These are phyloP conservation scores for Botia kubotai DNA, from an alignment of 2,797 vertebrate species.

Conservation along the genomic window DNA sequence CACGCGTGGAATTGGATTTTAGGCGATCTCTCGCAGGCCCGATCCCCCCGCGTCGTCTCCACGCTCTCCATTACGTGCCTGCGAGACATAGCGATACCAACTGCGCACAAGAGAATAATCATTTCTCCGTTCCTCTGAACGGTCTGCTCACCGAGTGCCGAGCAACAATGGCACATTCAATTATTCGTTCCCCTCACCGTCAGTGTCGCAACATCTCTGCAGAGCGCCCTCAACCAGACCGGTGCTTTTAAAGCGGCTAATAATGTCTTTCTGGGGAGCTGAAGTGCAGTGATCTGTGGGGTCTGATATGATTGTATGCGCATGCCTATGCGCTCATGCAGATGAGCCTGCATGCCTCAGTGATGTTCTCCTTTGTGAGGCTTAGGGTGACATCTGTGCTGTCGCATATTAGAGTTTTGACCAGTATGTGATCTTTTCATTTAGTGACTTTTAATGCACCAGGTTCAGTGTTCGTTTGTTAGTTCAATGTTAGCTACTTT, in stretches of 20 bases:
- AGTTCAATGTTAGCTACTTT: neutral
- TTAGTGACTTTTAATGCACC: neutral
- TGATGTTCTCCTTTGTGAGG: conserved; percentile 7
- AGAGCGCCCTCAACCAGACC: conserved; percentile 38
- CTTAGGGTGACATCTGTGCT: neutral
- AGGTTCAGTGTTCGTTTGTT: neutral
- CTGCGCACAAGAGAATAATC: conserved; percentile 37
- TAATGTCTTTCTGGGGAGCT: conserved; percentile 47
- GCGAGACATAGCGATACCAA: conserved; percentile 55
- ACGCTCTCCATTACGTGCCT: conserved; percentile 59
- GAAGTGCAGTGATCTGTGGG: conserved; percentile 29
- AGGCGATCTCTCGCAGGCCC: conserved; percentile 56
- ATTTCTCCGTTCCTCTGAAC: conserved; percentile 48
- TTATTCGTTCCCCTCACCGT: conserved; percentile 51
- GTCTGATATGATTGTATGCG: neutral
- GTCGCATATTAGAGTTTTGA: conserved; percentile 18
- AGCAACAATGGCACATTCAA: conserved; percentile 50
- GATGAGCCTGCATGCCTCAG: neutral
- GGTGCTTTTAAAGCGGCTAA: conserved; percentile 46
- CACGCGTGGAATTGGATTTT: conserved; percentile 61
- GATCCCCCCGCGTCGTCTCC: conserved; percentile 39
- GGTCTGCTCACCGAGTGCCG: neutral
- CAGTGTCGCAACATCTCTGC: conserved; percentile 36
- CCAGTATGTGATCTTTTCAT: conserved; percentile 14
- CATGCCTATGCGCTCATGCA: neutral